Conservation (phyloP, 2,888 invertebrate genomes). For the Heliconius ismenius region DNA sequence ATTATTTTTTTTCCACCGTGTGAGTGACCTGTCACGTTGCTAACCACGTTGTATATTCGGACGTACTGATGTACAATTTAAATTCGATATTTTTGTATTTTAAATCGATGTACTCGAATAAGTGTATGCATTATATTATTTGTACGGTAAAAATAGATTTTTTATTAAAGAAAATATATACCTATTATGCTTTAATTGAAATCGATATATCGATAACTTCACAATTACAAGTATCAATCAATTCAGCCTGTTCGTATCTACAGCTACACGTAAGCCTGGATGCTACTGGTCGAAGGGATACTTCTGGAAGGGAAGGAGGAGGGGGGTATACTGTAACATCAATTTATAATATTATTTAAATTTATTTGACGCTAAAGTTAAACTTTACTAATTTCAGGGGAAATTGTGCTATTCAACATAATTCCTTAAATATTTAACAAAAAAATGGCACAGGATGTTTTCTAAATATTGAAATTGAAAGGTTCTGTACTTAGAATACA, state of each 20-base stretch:
- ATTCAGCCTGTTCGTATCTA: too few species aligned
- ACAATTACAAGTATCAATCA: neutral
- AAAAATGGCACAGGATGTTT: neutral
- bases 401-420: neutral
- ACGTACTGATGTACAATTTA: constrained; percentile 40
- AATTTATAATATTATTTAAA: too few species aligned
- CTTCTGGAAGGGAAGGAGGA: too few species aligned
- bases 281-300: too few species aligned
- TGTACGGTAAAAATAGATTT: neutral
- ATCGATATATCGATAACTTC: neutral
- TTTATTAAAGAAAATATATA: too few species aligned
- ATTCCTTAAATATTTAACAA: neutral
- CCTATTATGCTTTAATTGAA: neutral
- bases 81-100: constrained; percentile 37
- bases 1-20: constrained; percentile 43
- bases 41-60: constrained; percentile 45
- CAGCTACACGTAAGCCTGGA: too few species aligned
- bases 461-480: neutral
- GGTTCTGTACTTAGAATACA: neutral
- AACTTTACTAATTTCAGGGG: neutral
- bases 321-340: neutral
- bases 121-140: constrained; percentile 2
- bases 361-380: neutral
- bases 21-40: constrained; percentile 54
- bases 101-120: constrained; percentile 25